These are phyloP conservation scores for Myanophis thanlyinensis DNA, from an alignment of 2,113 vertebrate genomes.

Conservation along the genomic window DNA sequence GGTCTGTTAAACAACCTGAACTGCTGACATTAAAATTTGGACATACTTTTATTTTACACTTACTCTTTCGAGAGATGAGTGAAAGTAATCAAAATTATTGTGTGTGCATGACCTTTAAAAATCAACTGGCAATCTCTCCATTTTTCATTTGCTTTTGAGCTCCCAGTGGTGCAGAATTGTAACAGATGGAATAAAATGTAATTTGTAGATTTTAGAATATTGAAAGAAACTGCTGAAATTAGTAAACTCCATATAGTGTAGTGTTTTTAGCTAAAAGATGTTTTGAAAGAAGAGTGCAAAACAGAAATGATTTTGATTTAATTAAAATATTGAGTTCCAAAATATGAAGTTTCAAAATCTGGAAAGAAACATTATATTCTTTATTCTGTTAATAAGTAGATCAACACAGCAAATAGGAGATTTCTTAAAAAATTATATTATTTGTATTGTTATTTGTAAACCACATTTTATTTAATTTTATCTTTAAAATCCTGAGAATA, in stretches of 20 bases:
- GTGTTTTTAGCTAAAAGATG: slow-evolving; percentile 38
- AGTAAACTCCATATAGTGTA: background rate
- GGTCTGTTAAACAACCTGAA: slow-evolving; percentile 29
- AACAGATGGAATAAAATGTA: slow-evolving; percentile 37
- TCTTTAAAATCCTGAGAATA: background rate
- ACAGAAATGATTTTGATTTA: background rate
- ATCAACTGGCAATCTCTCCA: slow-evolving; percentile 48
- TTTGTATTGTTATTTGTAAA: background rate
- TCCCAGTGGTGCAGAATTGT: slow-evolving; percentile 32
- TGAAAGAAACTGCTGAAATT: slow-evolving; percentile 12
- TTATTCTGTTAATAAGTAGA: background rate
- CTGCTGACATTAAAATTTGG: slow-evolving; percentile 21
- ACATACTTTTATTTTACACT: slow-evolving; percentile 29
- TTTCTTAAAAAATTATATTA: background rate
- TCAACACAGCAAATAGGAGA: background rate
- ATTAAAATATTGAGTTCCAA: background rate
- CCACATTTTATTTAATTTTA: background rate
- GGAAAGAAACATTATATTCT: background rate
- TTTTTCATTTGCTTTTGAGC: slow-evolving; percentile 47
- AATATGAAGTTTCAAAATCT: background rate
- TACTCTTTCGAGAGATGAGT: slow-evolving; percentile 45
- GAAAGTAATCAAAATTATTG: slow-evolving; percentile 53
- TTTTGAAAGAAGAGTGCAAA: slow-evolving; percentile 21
- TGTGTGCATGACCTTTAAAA: slow-evolving; percentile 55
- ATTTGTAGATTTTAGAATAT: slow-evolving; percentile 46